phyloP scores from a whole-genome alignment of 2,113 vertebrate species.

The Heteronetta atricapilla region DNA sequence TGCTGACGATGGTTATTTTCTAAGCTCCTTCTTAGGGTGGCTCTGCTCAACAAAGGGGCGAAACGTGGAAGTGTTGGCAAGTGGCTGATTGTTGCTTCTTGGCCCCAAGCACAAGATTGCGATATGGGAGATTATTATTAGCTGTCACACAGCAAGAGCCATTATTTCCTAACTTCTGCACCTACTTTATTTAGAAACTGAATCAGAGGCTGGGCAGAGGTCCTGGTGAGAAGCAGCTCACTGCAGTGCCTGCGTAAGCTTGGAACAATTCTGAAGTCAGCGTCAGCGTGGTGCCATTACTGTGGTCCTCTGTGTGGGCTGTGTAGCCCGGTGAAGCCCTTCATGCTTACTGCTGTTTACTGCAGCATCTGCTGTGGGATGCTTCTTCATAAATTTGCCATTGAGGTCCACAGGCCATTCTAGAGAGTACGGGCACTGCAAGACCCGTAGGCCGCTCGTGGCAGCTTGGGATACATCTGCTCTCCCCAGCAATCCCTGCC shows the following conservation, averaged over 20 bases:
- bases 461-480: background rate
- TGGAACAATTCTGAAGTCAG: background rate
- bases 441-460: background rate
- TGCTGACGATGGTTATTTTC: background rate
- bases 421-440: background rate
- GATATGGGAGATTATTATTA: background rate
- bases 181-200: slow-evolving; percentile 29
- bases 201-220: background rate
- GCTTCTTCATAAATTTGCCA: background rate
- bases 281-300: background rate
- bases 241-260: background rate
- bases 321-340: background rate
- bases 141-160: background rate
- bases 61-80: slow-evolving; percentile 15
- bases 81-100: slow-evolving; percentile 4
- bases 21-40: background rate
- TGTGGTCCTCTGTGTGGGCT: background rate
- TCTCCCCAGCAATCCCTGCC: background rate
- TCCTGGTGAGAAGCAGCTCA: background rate
- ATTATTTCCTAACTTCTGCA: background rate
- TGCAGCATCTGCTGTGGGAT: background rate
- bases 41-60: background rate
- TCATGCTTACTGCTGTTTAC: background rate
- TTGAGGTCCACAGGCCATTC: background rate
- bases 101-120: background rate